Conservation (phyloP, 30 jellyfish, hydroid and myxozoan genomes). For the Chrysaora quinquecirrha region DNA sequence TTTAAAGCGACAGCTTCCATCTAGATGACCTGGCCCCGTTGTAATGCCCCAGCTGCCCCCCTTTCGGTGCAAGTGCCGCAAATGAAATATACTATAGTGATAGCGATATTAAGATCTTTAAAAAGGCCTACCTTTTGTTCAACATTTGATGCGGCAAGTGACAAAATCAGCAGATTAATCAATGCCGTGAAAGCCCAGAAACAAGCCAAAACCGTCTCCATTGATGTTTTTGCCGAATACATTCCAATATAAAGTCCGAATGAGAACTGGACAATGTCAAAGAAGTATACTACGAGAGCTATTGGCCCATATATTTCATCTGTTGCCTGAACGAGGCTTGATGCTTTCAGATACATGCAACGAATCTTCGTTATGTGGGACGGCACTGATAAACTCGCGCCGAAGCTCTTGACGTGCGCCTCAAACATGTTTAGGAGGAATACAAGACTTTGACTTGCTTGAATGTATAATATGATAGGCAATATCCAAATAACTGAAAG, state of each 20-base stretch:
- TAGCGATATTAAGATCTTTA: too few species aligned
- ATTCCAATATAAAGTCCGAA: conserved; percentile 26
- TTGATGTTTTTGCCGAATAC: conserved; percentile 2
- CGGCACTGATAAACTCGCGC: conserved; percentile 6
- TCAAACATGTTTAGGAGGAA: conserved; percentile 25
- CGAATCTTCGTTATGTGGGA: conserved; percentile 32
- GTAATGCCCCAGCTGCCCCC: too few species aligned
- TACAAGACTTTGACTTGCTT: conserved; percentile 33
- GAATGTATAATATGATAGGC: conserved; percentile 21
- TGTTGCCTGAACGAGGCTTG: conserved; percentile 22
- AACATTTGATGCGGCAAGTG: conserved; percentile 46
- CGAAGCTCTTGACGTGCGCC: neutral
- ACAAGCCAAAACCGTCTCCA: conserved; percentile 18
- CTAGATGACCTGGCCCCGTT: too few species aligned
- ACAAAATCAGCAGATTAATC: conserved; percentile 25
- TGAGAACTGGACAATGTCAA: conserved; percentile 51
- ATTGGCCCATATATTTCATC: conserved; percentile 55
- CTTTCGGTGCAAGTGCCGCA: too few species aligned
- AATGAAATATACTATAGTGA: too few species aligned
- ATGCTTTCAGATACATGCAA: conserved; percentile 32
- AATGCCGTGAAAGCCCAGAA: conserved; percentile 31
- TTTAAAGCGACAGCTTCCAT: too few species aligned
- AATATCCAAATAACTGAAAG: conserved; percentile 24
- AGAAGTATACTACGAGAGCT: conserved; percentile 33
- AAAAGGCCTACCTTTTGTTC: conserved; percentile 39